Evolutionary conservation across 2,113 vertebrate species (phyloP).

Genomic region (Muscicapa adusta): DNA sequence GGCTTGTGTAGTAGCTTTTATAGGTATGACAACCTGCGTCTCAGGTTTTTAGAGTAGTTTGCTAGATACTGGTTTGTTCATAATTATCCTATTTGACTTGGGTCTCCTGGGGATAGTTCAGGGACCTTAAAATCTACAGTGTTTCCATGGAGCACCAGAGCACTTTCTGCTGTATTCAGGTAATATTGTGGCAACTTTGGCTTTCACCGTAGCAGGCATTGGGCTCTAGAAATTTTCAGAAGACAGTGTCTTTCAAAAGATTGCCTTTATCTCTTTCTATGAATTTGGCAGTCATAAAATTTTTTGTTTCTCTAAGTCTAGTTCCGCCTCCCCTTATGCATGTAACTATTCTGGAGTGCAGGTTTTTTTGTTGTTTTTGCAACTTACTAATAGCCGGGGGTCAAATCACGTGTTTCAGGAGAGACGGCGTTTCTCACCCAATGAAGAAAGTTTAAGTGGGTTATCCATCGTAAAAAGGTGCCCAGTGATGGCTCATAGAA

Average conservation of each 20-base stretch:
- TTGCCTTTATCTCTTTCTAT: neutral
- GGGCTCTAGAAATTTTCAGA: neutral
- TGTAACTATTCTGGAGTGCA: neutral
- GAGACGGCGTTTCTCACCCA: neutral
- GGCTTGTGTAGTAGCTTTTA: neutral
- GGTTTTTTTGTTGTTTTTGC: neutral
- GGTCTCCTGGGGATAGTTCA: neutral
- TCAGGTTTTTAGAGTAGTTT: neutral
- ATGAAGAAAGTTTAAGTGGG: neutral
- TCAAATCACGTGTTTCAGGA: neutral
- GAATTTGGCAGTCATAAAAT: neutral
- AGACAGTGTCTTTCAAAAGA: neutral
- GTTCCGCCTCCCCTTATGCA: neutral
- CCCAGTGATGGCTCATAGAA: neutral
- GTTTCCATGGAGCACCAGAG: neutral
- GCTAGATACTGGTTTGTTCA: neutral
- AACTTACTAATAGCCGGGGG: neutral
- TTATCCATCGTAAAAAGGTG: neutral
- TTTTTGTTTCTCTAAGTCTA: neutral
- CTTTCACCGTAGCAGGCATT: neutral
- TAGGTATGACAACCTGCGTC: fast-evolving
- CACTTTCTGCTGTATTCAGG: neutral
- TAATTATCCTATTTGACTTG: neutral
- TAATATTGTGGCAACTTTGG: neutral
- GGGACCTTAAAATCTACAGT: neutral